These are phyloP conservation scores for Choristoneura fumiferana DNA, from an alignment of 1,140 invertebrate genomes.

Conservation along the genomic window DNA sequence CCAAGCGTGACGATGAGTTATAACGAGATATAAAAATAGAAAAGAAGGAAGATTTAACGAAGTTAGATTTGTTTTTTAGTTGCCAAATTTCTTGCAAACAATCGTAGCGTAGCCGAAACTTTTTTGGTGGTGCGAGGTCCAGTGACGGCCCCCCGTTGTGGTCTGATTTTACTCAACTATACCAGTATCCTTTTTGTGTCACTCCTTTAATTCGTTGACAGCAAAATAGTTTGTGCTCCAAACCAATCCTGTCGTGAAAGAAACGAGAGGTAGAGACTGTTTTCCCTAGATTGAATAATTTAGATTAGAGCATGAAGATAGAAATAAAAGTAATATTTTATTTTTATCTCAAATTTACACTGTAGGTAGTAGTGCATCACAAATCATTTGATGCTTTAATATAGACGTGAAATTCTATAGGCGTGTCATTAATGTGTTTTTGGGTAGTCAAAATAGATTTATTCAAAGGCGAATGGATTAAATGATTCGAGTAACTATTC, in stretches of 20 bases:
- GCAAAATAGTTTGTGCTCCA: neutral
- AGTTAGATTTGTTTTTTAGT: conserved; percentile 19
- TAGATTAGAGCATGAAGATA: too few relatives aligned
- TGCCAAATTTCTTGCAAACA: conserved; percentile 12
- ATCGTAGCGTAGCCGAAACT: conserved; percentile 28
- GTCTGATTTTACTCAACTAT: conserved; percentile 44
- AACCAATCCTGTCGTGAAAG: neutral
- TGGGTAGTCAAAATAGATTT: neutral
- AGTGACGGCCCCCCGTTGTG: conserved; percentile 46
- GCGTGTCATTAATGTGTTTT: conserved; percentile 27
- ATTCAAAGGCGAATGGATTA: conserved; percentile 8
- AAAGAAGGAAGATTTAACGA: neutral
- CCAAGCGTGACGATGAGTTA: conserved; percentile 21
- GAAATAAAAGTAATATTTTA: too few relatives aligned
- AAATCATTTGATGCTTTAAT: conserved; percentile 2
- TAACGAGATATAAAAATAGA: conserved; percentile 23
- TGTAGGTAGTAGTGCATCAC: conserved; percentile 23
- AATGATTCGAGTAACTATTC: conserved; percentile 1
- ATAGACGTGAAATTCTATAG: conserved; percentile 25
- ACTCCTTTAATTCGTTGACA: conserved; percentile 22
- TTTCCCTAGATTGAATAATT: too few relatives aligned
- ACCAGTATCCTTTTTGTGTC: conserved; percentile 26
- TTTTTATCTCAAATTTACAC: too few relatives aligned
- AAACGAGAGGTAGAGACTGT: too few relatives aligned
- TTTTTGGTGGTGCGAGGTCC: conserved; percentile 36